Base-by-base conservation (phyloP, 2,797 vertebrate genomes). In the Acipenser transmontanus region DNA sequence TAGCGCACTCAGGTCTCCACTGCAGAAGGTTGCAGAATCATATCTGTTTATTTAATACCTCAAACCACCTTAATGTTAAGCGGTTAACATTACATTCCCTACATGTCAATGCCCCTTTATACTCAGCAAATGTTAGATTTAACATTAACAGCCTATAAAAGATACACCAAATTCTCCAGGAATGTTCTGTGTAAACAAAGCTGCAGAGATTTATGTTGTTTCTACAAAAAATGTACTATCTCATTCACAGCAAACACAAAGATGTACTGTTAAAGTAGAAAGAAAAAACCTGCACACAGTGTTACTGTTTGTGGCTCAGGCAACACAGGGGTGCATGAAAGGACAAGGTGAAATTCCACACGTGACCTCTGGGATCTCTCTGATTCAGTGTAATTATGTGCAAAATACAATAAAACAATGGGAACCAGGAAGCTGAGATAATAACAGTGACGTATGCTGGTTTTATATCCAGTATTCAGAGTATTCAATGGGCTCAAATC, bases 301-400 rank as follows among this genome's bases (percentile, higher is more conserved):
- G 81, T 80, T 82, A 83, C 82, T 85, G 82, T 89, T 88, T 90
- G 85, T 74, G 81, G 69, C 64, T 71, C 49, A 5, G 20, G 66
- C 34, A 84, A 79, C 76, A 75, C 79, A 71, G 85, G 87, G 80
- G 87, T 89, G 86, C 78, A 87, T 82, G 85, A 84, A 81, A 79
- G 84, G 84, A 90, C 86, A 74, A 83, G 91, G 91, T 91, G 85
- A 80, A 91, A 94, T 95, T 95, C 91, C 89, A 82, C 66, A 34
- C 34, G 81, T 76, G 74, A 88, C 90, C 86, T 91, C 74, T 20
- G 91, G 90, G 93, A 90, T 79, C 75, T 80, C 76, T 71, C 85
- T 87, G 85, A 79, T 87, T 80, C 76, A 85, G 74, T 51, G 1
- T 78, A 70, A 80, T 81, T 77, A 60, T 65, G 67, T 66, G 66